These are phyloP conservation scores for Dolomedes plantarius DNA, from an alignment of 2,888 invertebrate species.

Conservation along the genomic window DNA sequence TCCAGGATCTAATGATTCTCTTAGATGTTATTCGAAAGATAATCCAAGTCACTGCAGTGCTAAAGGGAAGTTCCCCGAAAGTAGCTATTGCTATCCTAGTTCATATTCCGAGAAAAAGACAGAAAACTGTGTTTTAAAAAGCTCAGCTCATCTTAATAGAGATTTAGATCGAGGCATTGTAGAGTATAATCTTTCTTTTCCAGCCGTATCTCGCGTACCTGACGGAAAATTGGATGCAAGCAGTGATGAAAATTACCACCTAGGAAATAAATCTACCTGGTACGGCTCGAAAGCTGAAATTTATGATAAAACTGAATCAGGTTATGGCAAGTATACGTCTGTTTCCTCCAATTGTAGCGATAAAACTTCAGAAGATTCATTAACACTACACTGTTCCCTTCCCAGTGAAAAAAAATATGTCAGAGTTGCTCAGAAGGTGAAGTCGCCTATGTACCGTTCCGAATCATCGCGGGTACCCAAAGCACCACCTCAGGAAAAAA, in stretches of 20 bases:
- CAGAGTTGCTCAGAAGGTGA: constrained; percentile 9
- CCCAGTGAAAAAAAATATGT: not conserved
- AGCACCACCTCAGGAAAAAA: not conserved
- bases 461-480: constrained; percentile 55
- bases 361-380: not conserved
- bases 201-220: not conserved
- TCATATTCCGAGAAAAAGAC: not conserved
- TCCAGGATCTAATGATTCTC: not conserved
- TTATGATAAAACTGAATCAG: not conserved
- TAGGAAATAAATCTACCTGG: not conserved
- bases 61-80: not conserved
- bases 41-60: not conserved
- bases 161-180: not conserved
- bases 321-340: not conserved
- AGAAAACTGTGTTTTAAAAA: not conserved
- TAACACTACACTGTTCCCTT: not conserved
- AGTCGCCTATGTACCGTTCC: constrained; percentile 39
- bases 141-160: not conserved
- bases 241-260: not conserved
- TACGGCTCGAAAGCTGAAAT: not conserved
- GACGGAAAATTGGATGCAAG: not conserved
- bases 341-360: not conserved
- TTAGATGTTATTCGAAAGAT: not conserved
- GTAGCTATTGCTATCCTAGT: not conserved
- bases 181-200: not conserved